These are phyloP conservation scores for Bimastos eiseni DNA, from an alignment of 2,888 invertebrate species.

Conservation along the genomic window DNA sequence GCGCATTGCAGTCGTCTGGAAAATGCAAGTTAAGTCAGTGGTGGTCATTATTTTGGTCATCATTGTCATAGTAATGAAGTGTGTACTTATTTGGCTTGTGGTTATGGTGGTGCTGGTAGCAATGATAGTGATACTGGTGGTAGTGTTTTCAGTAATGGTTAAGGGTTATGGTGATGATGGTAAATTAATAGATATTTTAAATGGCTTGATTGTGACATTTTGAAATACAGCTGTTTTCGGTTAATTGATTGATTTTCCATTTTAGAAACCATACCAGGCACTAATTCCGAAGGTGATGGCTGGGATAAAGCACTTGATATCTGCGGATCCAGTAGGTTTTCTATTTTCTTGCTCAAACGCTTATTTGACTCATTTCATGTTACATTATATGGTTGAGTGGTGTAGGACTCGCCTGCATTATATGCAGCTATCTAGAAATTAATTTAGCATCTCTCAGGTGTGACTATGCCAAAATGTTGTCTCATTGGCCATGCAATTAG, in stretches of 20 bases:
- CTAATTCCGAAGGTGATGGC: conserved; percentile 71
- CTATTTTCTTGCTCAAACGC: neutral
- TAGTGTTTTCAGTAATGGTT: neutral
- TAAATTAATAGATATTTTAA: no score
- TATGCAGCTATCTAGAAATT: neutral
- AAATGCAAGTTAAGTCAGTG: neutral
- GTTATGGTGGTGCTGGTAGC: no score
- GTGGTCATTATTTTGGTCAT: neutral
- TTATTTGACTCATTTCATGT: conserved; percentile 22
- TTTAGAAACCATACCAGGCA: conserved; percentile 40
- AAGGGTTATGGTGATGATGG: neutral
- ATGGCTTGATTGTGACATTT: neutral
- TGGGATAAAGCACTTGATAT: conserved; percentile 64
- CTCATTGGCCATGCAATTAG: no score
- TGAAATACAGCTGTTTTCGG: neutral
- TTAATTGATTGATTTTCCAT: neutral
- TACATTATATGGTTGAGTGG: no score
- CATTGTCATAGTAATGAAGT: no score
- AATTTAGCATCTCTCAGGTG: neutral
- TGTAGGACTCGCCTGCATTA: no score
- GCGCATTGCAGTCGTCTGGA: neutral
- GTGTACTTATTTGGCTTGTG: no score
- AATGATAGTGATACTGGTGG: neutral
- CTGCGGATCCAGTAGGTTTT: conserved; percentile 15
- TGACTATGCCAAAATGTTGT: neutral